These are phyloP conservation scores for Ennomos quercinarius DNA, from an alignment of 2,888 invertebrate genomes.

Conservation along the genomic window DNA sequence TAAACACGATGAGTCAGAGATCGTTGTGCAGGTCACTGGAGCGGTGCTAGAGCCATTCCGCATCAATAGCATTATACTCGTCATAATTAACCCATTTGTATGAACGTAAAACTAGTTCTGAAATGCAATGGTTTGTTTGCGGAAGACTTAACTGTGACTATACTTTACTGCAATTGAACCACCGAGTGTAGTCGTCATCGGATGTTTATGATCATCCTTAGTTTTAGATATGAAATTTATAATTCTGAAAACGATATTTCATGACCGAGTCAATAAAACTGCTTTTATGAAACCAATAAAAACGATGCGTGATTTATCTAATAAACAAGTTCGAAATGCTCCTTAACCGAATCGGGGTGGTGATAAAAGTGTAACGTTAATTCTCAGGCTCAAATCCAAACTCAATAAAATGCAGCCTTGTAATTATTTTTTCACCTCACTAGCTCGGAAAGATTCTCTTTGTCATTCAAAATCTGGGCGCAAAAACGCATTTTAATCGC, in stretches of 20 bases:
- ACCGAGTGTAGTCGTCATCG: slow-evolving; percentile 28
- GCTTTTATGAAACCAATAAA: slow-evolving; percentile 31
- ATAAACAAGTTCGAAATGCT: slow-evolving; percentile 23
- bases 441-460: too few relatives aligned
- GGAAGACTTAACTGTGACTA: slow-evolving; percentile 50
- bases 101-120: slow-evolving; percentile 55
- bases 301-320: slow-evolving; percentile 24
- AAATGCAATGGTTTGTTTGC: slow-evolving; percentile 60
- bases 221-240: slow-evolving; percentile 16
- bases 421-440: slow-evolving; percentile 53
- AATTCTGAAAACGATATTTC: slow-evolving; percentile 20
- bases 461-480: too few relatives aligned
- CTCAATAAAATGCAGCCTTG: slow-evolving; percentile 46
- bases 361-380: slow-evolving; percentile 36
- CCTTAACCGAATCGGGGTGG: slow-evolving; percentile 20
- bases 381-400: slow-evolving; percentile 31
- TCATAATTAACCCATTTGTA: slow-evolving; percentile 73
- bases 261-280: slow-evolving; percentile 18
- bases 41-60: slow-evolving; percentile 54
- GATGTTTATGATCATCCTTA: slow-evolving; percentile 38
- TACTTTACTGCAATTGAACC: slow-evolving; percentile 25
- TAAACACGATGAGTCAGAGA: slow-evolving; percentile 65
- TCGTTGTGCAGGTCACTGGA: slow-evolving; percentile 62
- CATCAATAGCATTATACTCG: slow-evolving; percentile 62
- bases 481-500: too few relatives aligned